A percentile compares a stretch with the other conserved stretches of the same genome.
Conservation (phyloP, 2,888 invertebrate species). For the Ypsolopha sequella region DNA sequence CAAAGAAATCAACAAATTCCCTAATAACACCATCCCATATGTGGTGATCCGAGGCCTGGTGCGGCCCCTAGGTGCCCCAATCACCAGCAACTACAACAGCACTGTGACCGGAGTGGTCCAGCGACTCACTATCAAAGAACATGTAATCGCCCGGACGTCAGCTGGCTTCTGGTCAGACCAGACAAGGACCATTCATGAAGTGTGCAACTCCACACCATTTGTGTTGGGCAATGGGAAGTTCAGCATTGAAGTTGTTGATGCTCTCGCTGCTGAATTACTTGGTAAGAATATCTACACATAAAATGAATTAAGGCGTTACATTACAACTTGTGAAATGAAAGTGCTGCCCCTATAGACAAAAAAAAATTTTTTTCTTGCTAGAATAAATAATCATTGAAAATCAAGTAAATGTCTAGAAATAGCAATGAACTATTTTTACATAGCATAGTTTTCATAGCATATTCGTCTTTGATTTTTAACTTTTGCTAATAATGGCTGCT, state of each 20-base stretch:
- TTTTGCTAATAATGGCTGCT: no score
- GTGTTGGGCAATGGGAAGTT: slow-evolving; percentile 73
- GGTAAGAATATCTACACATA: slow-evolving; percentile 50
- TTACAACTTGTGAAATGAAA: no score
- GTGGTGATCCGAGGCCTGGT: slow-evolving; percentile 82
- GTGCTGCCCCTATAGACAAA: no score
- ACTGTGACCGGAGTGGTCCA: slow-evolving; percentile 84
- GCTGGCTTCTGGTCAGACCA: slow-evolving; percentile 92
- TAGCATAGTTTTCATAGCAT: no score
- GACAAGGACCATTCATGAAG: slow-evolving; percentile 82
- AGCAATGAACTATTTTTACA: no score
- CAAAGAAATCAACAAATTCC: slow-evolving; percentile 71
- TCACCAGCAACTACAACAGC: slow-evolving; percentile 80
- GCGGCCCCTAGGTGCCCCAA: slow-evolving; percentile 80
- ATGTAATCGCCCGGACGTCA: slow-evolving; percentile 83
- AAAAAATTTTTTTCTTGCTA: no score
- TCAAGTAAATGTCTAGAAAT: no score
- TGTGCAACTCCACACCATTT: slow-evolving; percentile 86
- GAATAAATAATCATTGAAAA: no score
- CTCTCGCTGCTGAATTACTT: slow-evolving; percentile 77
- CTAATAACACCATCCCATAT: slow-evolving; percentile 77
- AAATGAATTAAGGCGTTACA: no score
- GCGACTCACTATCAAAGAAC: slow-evolving; percentile 84
- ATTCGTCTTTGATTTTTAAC: no score
- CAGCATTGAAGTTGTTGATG: slow-evolving; percentile 82